phyloP scores from a whole-genome alignment of 2,113 vertebrate genomes.

The human (Homo sapiens) region GRCh38 chr20:59039001-59039500 shows the following conservation, averaged over 20 bases:
- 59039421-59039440: background rate
- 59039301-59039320: background rate
- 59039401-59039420: background rate
- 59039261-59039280: background rate
- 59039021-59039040: background rate
- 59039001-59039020: background rate
- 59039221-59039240: constrained; percentile 14
- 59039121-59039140: background rate
- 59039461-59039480: background rate
- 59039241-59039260: background rate
- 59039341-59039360: background rate
- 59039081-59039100: rapidly evolving
- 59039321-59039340: background rate
- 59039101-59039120: background rate
- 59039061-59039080: background rate
- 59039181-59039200: background rate
- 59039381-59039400: background rate
- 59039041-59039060: background rate
- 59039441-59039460: background rate
- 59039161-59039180: background rate
- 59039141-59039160: background rate
- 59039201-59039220: background rate
- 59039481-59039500: background rate
- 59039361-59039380: background rate
- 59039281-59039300: background rate